Evolutionary conservation across 1,140 invertebrate genomes (phyloP), one percentile per base, ranked within the genome.

Genomic region (Radopholus similis): DNA sequence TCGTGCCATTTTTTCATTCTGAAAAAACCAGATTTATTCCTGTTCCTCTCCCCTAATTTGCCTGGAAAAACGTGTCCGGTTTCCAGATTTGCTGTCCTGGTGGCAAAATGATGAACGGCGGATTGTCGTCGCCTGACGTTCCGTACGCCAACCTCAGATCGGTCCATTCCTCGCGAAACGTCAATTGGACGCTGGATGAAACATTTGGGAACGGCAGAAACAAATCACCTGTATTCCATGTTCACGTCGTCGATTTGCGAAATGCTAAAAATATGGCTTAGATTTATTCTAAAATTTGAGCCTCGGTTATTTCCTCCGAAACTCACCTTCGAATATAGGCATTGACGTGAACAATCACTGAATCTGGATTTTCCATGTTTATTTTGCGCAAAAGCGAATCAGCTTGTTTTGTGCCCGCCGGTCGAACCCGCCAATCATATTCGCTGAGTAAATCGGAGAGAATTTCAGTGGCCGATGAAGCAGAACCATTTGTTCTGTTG

Each of bases 211-310:
- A n/a, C n/a, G n/a, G n/a, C n/a, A n/a, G n/a, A n/a, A n/a, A n/a
- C n/a, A n/a, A n/a, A n/a, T 66, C 28, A n/a, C 32, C 74, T 74
- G 37, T 82, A 82, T 73, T 85, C 84, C 92, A 95, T 95, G 88
- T 92, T 92, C 87, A 93, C 93, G 90, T 95, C 92, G 87, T 93
- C 90, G 87, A 95, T 95, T 90, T 93, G 93, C 87, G 91, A 93
- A 88, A 95, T 95, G 86, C 91, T 93, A 26, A 81, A 68, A 35
- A 83, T 83, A 11, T 84, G 87, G 84, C 89, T 89, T 85, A 84
- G 72, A 78, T 81, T 57, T 49, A 67, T 71, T 82, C 23, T 28
- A 75, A 18, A 44, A 23, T 21, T 53, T 26, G 18, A 65, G n/a
- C 23, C n/a, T 0, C 13, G 28, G 21, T 42, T 56, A 26, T 26